phyloP scores from a whole-genome alignment of 1,140 invertebrate species.

The Diploscapter pachys region DNA sequence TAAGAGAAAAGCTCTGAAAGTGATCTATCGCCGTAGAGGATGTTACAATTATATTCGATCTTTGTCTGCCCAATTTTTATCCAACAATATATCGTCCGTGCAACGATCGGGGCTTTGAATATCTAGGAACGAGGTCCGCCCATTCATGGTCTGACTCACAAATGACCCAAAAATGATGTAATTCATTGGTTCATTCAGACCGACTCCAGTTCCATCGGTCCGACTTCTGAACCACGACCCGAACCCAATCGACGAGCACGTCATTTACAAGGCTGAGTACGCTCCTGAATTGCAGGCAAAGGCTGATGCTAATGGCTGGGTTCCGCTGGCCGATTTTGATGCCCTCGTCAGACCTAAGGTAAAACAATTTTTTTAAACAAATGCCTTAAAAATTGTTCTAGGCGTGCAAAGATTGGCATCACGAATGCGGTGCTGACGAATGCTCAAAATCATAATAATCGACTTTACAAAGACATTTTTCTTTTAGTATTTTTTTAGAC shows the following conservation, averaged over 20 bases:
- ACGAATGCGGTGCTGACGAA: too few species aligned
- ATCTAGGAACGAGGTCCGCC: too few species aligned
- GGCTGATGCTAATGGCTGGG: conserved; percentile 2
- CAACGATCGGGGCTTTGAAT: not conserved
- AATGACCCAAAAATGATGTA: not conserved
- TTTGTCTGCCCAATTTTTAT: not conserved
- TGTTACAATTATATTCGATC: too few species aligned
- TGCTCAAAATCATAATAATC: too few species aligned
- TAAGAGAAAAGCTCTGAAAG: too few species aligned
- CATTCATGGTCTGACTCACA: too few species aligned
- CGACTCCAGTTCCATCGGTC: conserved; percentile 9
- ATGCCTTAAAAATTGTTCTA: not conserved
- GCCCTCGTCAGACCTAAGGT: not conserved
- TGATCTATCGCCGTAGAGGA: too few species aligned
- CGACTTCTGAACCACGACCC: conserved; percentile 39
- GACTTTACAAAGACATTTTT: too few species aligned
- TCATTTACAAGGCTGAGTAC: conserved; percentile 31
- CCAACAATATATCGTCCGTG: not conserved
- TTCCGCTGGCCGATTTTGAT: conserved; percentile 3
- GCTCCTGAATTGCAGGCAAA: not conserved
- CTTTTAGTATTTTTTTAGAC: too few species aligned
- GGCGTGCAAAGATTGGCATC: too few species aligned
- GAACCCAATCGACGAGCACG: conserved; percentile 40
- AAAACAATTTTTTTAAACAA: not conserved
- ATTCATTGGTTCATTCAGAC: conserved; percentile 4